Base-by-base conservation (phyloP, 2,113 vertebrate species). In the Labrus mixtus region DNA sequence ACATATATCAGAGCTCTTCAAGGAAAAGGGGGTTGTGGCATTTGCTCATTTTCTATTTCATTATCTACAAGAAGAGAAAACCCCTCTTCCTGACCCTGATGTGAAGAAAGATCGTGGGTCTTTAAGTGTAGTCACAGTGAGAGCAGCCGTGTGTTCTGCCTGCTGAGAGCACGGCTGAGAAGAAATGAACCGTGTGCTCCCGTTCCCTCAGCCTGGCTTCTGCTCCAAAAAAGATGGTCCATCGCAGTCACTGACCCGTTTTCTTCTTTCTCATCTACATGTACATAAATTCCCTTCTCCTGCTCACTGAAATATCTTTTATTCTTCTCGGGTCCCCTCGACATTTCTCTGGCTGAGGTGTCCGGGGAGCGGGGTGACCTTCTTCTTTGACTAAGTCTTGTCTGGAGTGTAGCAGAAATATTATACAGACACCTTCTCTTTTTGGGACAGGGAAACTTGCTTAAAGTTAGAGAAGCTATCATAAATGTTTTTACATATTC, bases 181-280 rank as follows among this genome's bases (percentile, higher is more conserved):
- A 91, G 86, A 86, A 92, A 91, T 90, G 85, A 89, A 92, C 88
- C 23, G 45, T 71, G 59, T 81, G 64, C 79, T 82, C 58, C 66
- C 6, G 67, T 77, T 90, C 82, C 79, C 80, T 69, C 54, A 39
- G 82, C 83, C 64, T 51, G 63, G 55, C 67, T 74, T 63, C 70
- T 54, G 43, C 69, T 73, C 71, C 56, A 60, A 73, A 73, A 56
- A 67, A 70, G 80, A 71, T 23, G 54, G 78, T 83, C 80, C 74
- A 65, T 56, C 22, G 65, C 81, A 67, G 61, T 53, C 82, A 45
- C 65, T 83, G 91, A 89, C 91, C 86, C 62, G 56, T 61, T 90
- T 90, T 82, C 73, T 68, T 72, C 62, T 51, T 50, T 56, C 87
- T 91, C 90, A 92, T 93, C 90, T 92, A 85, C 89, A 91, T 90